Evolutionary conservation across 1,140 invertebrate species (phyloP).

Genomic region (Popillia japonica): DNA sequence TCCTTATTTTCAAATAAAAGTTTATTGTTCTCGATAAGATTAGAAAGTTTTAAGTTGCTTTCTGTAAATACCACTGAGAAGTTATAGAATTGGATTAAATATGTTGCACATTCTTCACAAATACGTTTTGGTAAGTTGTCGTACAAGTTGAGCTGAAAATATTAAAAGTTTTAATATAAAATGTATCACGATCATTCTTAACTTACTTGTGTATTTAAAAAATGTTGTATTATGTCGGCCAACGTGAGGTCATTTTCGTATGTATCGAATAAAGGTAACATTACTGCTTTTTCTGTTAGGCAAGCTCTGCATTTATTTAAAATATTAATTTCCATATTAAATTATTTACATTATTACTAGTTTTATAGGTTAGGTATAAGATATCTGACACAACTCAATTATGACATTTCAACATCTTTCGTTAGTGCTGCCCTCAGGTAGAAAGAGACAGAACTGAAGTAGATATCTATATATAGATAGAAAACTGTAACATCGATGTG

Average conservation of each 20-base stretch:
- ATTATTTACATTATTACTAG: neutral
- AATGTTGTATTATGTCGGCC: constrained; percentile 32
- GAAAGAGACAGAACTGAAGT: too few species aligned
- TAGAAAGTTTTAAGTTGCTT: neutral
- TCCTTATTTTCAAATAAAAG: neutral
- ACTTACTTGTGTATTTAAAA: constrained; percentile 39
- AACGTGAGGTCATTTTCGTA: constrained; percentile 41
- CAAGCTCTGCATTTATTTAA: constrained; percentile 40
- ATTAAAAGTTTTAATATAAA: neutral
- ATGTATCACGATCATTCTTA: neutral
- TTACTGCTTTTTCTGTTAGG: constrained; percentile 6
- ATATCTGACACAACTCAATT: too few species aligned
- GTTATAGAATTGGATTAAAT: constrained; percentile 41
- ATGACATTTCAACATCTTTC: too few species aligned
- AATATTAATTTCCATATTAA: constrained; percentile 34
- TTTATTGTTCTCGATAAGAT: neutral
- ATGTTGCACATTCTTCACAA: constrained; percentile 35
- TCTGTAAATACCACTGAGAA: constrained; percentile 39
- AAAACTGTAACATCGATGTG: too few species aligned
- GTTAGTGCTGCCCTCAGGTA: too few species aligned
- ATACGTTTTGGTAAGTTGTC: constrained; percentile 36
- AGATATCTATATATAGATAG: too few species aligned
- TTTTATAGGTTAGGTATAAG: too few species aligned
- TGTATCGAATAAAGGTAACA: constrained; percentile 36
- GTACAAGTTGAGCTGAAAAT: constrained; percentile 24